phyloP scores from a whole-genome alignment of 1,140 invertebrate species.

The Octopus sinensis region DNA sequence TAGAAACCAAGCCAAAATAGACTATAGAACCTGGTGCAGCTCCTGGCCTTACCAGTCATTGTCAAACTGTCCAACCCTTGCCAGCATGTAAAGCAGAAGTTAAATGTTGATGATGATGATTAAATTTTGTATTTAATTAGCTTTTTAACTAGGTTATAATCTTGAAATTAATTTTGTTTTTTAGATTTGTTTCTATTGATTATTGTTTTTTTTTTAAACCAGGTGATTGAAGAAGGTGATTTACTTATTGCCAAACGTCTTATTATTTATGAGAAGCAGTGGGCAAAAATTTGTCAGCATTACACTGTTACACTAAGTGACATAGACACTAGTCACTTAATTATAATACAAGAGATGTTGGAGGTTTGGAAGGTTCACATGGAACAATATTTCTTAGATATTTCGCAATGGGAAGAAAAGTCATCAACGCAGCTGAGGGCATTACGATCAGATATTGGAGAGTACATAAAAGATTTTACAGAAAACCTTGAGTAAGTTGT shows the following conservation, averaged over 20 bases:
- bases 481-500: slow-evolving; percentile 46
- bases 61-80: no score
- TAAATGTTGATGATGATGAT: no score
- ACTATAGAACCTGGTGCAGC: no score
- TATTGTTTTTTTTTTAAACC: not conserved
- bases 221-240: slow-evolving; percentile 54
- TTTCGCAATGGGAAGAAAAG: slow-evolving; percentile 44
- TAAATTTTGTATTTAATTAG: no score
- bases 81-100: no score
- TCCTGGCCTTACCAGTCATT: no score
- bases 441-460: slow-evolving; percentile 32
- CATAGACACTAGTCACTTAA: slow-evolving; percentile 52
- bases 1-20: no score
- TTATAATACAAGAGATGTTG: slow-evolving; percentile 47
- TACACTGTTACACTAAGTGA: slow-evolving; percentile 56
- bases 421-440: slow-evolving; percentile 36
- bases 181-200: no score
- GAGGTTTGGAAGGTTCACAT: slow-evolving; percentile 52
- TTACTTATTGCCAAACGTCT: slow-evolving; percentile 53
- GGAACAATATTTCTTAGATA: slow-evolving; percentile 46
- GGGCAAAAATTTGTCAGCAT: slow-evolving; percentile 54
- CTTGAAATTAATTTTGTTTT: no score
- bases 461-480: slow-evolving; percentile 42
- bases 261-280: slow-evolving; percentile 53
- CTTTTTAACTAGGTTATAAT: no score